phyloP scores from a whole-genome alignment of 2,888 invertebrate genomes.

The Ditylenchus weischeri region DNA sequence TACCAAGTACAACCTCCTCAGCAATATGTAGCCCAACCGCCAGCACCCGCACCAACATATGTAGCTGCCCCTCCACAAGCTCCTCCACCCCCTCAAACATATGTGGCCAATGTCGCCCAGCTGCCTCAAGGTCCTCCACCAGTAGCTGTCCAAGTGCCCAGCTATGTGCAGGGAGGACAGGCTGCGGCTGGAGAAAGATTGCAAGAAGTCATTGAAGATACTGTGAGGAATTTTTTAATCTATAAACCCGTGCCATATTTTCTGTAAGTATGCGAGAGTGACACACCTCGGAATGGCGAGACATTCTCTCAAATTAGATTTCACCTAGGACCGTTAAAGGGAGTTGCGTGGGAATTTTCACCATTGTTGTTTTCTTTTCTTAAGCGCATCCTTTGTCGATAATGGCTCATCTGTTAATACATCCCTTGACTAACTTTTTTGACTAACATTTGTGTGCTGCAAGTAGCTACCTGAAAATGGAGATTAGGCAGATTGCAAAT shows the following conservation, averaged over 20 bases:
- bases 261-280: too few relatives aligned
- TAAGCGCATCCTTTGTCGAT: too few relatives aligned
- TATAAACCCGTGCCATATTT: neutral
- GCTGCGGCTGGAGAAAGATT: constrained; percentile 32
- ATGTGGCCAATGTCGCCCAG: neutral
- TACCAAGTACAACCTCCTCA: constrained; percentile 1
- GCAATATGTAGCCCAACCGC: neutral
- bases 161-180: neutral
- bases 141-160: constrained; percentile 12
- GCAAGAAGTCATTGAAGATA: constrained; percentile 32
- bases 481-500: too few relatives aligned
- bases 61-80: constrained; percentile 1
- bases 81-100: neutral
- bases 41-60: neutral
- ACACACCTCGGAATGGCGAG: too few relatives aligned
- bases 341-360: too few relatives aligned
- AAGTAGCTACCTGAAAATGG: too few relatives aligned
- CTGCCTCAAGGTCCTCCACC: neutral
- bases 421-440: too few relatives aligned
- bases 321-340: too few relatives aligned
- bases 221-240: neutral
- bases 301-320: too few relatives aligned
- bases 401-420: too few relatives aligned
- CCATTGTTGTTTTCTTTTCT: too few relatives aligned
- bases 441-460: too few relatives aligned